Evolutionary conservation across 2,113 vertebrate genomes (phyloP).

Genomic region (Oncorhynchus gorbuscha): DNA sequence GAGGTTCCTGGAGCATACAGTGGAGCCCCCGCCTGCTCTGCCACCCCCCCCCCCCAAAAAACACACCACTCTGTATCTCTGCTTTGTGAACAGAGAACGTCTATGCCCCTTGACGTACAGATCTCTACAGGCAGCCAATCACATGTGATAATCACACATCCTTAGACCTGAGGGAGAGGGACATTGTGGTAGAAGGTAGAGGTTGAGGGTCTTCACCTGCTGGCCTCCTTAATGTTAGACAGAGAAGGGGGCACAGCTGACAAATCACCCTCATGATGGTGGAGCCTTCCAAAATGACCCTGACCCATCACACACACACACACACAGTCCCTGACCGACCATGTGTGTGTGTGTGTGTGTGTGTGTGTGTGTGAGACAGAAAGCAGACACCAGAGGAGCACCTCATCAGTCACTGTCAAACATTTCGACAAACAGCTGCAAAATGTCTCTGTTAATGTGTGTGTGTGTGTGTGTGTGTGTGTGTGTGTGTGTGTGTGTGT

Average conservation of each 20-base stretch:
- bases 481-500: constrained; percentile 33
- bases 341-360: constrained; percentile 34
- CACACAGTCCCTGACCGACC: too few species aligned
- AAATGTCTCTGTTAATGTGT: constrained; percentile 68
- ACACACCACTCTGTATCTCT: constrained; percentile 18
- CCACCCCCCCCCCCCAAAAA: not conserved
- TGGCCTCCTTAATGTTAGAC: constrained; percentile 64
- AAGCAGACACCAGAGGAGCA: constrained; percentile 74
- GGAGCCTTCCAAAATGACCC: constrained; percentile 22
- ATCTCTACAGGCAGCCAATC: constrained; percentile 59
- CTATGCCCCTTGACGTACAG: constrained; percentile 49
- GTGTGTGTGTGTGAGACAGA: constrained; percentile 56
- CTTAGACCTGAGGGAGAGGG: constrained; percentile 18
- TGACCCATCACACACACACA: constrained; percentile 16
- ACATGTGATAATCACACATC: constrained; percentile 47
- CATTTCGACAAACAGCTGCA: constrained; percentile 74
- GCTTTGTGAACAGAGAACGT: constrained; percentile 48
- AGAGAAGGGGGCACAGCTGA: constrained; percentile 64
- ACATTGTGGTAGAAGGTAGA: constrained; percentile 31
- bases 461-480: constrained; percentile 40
- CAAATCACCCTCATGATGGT: constrained; percentile 51
- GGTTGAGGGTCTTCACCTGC: constrained; percentile 69
- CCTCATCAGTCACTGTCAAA: constrained; percentile 75
- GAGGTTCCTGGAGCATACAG: too few species aligned
- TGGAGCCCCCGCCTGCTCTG: too few species aligned